Evolutionary conservation across 2,888 invertebrate genomes (phyloP), one percentile per base, ranked within the genome.

Genomic region (Megaustenia siamemsis): DNA sequence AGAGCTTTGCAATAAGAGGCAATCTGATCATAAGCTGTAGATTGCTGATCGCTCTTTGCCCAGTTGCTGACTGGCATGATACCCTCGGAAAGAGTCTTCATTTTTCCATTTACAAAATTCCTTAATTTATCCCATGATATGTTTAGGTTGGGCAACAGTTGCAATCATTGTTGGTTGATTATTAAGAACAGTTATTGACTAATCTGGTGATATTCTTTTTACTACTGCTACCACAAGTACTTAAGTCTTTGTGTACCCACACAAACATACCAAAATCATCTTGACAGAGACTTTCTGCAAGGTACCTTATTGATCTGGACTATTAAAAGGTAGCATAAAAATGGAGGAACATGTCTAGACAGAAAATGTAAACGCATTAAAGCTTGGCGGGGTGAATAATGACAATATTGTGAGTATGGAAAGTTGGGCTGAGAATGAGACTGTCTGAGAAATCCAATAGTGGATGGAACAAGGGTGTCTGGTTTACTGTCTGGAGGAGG

Each of bases 371-470:
- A 73, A 73, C 49, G 73, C 28, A 73, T 73, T 73, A 73, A 45
- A 73, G 45, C 73, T 24, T 73, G 56, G 35, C 53, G 32, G 75
- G 75, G 56, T 77, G 77, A 77, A 60, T 56, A 60, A 60, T 40
- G 77, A 77, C 60, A 73, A 49, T 77, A 77, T 77, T 45, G 60
- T 77, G 77, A 60, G 77, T 56, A 77, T 77, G 56, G 56, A 60
- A 73, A 77, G 60, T 60, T 56, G 40, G 56, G 60, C 77, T 77
- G 24, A 1, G 77, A 56, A 77, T 77, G 77, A 77, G 60, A 77
- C 60, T 60, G 56, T 38, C 77, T 38, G 56, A 60, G 60, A 60
- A 77, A 77, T 77, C 60, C 77, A 77, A 77, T 77, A 77, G 53
- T 38, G 75, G 75, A 75, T 49, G 49, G 75, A 53, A 75, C 75